Evolutionary conservation across 2,797 vertebrate genomes (phyloP).

Genomic region (Chiroxiphia lanceolata): DNA sequence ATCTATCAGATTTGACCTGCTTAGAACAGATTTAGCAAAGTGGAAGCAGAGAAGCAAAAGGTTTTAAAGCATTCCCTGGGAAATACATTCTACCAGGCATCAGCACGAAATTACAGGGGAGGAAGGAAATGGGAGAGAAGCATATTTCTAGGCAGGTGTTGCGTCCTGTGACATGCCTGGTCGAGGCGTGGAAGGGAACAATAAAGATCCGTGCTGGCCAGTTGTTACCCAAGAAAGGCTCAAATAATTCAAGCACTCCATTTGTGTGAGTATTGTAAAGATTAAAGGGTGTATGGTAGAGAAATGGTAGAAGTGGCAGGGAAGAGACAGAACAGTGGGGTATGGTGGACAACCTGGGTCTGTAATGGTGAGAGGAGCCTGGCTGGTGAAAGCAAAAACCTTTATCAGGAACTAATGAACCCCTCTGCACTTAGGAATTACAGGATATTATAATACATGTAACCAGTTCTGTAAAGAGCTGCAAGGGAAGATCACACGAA

Average conservation of each 20-base stretch:
- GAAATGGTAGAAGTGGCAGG: not conserved
- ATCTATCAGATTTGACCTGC: slow-evolving; percentile 47
- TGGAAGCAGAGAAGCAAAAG: slow-evolving; percentile 9
- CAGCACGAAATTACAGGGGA: slow-evolving; percentile 48
- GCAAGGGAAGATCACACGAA: not conserved
- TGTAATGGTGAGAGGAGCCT: not conserved
- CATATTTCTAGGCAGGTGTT: not conserved
- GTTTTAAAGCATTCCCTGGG: slow-evolving; percentile 30
- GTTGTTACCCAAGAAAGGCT: not conserved
- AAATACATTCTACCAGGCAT: not conserved
- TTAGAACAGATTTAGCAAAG: slow-evolving; percentile 48
- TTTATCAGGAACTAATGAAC: not conserved
- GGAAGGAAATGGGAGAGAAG: slow-evolving; percentile 10
- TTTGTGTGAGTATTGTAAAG: not conserved
- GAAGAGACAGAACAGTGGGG: not conserved
- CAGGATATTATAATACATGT: not conserved
- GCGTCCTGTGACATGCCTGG: not conserved
- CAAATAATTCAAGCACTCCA: not conserved
- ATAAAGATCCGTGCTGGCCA: not conserved
- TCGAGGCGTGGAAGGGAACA: not conserved
- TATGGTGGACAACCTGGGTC: not conserved
- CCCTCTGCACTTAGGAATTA: not conserved
- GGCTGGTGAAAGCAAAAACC: not conserved
- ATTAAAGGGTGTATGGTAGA: not conserved
- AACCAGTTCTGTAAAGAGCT: not conserved